Base-by-base conservation (phyloP, 2,113 vertebrate species). In the Psettodes erumei region DNA sequence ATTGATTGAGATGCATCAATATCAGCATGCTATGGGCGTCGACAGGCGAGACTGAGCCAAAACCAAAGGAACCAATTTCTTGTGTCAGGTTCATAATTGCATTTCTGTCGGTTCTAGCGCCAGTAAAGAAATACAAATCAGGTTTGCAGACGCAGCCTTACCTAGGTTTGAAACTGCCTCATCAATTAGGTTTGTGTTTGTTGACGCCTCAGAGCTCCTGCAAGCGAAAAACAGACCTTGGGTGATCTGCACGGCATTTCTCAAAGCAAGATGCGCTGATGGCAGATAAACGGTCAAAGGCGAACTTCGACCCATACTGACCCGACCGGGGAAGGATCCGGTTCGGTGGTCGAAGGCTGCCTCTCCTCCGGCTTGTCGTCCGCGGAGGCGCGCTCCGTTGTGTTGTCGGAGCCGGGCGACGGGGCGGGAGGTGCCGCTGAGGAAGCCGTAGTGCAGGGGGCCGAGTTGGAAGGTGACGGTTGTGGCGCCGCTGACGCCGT, bases 141-240 rank as follows among this genome's bases (percentile, higher is more conserved):
- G 4, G 19, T 21, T 60, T 23, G 23, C 12, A 53, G 21, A 60
- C 3, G 28, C 21, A 60, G 47, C 25, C 77, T 95, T 94, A 99
- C 97, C 97, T 87, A 98, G 94, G 84, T 95, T 96, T 91, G 96
- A 97, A 89, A 97, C 96, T 50, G 97, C 97, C 92, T 98, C 97
- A 79, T 96, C 95, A 90, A 99, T 96, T 85, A 99, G 94, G 86
- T 96, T 96, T 87, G 94, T 94, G 82, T 95, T 95, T 83, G 95
- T 93, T 80, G 93, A 91, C 80, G 92, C 94, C 89, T 92, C 95
- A 67, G 93, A 91, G 83, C 94, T 92, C 89, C 96, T 97, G 90
- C 38, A 93, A 90, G 84, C 86, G 86, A 89, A 88, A 89, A 92
- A 82, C 89, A 81, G 45, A 62, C n/a, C 1, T 40, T 25, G 2